Base-by-base conservation (phyloP, 1,140 invertebrate species). In the Zaprionus vittiger region DNA sequence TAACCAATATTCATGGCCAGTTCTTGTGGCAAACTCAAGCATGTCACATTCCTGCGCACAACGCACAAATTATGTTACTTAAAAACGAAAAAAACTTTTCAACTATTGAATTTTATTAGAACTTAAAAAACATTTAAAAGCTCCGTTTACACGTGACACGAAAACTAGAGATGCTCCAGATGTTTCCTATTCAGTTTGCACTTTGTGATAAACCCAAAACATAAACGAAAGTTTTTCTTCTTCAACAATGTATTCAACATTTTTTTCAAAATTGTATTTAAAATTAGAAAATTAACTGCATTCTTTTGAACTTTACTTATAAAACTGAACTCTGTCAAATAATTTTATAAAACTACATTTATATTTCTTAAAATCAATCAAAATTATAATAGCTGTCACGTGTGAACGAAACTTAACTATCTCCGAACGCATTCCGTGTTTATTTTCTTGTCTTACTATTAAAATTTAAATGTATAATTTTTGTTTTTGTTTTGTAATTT, bases 41-140 rank as follows among this genome's bases (percentile, higher is more conserved):
- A 67, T 77, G 84, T 83, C 85, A 84, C 84, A 89, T 89, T 89
- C 84, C 85, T 81, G 81, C 63, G 75, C 75, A 68, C 75, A 60
- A 73, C 63, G 75, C 84, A 84, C 84, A 81, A 90, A 73, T 81
- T 20, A 1, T 20, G 20, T 20, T 89, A 89, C 84, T 89, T 89
- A 89, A 87, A 79, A 77, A 41, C 4, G n/a, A 38, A 59, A n/a
- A 63, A n/a, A 63, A 24, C 14, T 55, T 49, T 47, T 56, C n/a
- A 66, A 60, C 24, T 57, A 56, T 70, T 31, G 59, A 63, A 70
- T 49, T 70, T 59, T 63, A 66, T 28, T 52, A 59, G 54, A 66
- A 59, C 54, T 37, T 65, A 34, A 26, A 60, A 22, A 20, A 68
- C 47, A 28, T 15, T 14, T 31, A 28, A 31, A 14, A 60, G 7